Conservation (phyloP, 2,888 invertebrate genomes). For the Odontothrips loti region DNA sequence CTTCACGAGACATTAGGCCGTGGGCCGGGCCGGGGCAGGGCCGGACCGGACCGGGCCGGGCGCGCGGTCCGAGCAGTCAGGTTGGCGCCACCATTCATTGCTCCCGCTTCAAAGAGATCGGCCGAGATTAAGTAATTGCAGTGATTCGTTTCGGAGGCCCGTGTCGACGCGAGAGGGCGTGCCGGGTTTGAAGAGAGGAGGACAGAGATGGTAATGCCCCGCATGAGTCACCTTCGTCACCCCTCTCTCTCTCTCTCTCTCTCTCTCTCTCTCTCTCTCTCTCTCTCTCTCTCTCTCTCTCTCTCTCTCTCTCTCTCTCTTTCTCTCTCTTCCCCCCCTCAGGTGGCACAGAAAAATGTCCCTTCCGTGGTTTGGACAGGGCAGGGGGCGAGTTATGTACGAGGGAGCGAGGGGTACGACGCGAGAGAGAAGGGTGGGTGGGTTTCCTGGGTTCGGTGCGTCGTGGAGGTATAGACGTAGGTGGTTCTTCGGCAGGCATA, state of each 20-base stretch:
- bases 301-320: neutral
- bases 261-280: neutral
- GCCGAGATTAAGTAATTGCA: slow-evolving; percentile 9
- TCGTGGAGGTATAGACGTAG: neutral
- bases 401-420: neutral
- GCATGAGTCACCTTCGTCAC: slow-evolving; percentile 17
- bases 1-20: neutral
- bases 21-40: neutral
- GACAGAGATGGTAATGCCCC: neutral
- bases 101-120: slow-evolving; percentile 5
- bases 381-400: neutral
- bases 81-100: neutral
- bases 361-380: slow-evolving; percentile 19
- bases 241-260: neutral
- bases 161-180: neutral
- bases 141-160: neutral
- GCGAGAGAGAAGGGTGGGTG: neutral
- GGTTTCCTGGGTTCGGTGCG: neutral
- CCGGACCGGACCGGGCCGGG: neutral
- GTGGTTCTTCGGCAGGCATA: neutral
- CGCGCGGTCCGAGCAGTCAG: neutral
- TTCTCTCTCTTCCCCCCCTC: no score
- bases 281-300: neutral
- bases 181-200: neutral
- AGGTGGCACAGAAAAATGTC: slow-evolving; percentile 24